phyloP scores from a whole-genome alignment of 2,113 vertebrate genomes.

The Gambusia affinis region DNA sequence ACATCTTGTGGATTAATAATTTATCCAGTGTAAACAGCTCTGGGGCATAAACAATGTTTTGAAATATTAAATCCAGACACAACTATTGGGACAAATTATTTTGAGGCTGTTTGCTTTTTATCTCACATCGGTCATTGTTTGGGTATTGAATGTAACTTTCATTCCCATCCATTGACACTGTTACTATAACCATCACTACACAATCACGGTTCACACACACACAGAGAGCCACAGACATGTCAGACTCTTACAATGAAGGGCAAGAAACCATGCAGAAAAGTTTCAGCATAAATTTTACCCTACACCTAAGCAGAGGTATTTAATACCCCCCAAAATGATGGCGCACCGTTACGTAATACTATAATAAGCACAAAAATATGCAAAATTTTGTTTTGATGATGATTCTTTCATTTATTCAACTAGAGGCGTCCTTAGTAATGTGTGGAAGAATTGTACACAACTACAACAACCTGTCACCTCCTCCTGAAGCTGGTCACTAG shows the following conservation, averaged over 20 bases:
- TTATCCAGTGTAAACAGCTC: background rate
- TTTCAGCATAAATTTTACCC: conserved; percentile 6
- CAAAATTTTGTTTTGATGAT: no score
- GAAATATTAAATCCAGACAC: background rate
- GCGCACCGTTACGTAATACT: background rate
- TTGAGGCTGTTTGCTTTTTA: background rate
- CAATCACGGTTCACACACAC: conserved; percentile 50
- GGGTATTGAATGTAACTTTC: conserved; percentile 56
- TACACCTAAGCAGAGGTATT: background rate
- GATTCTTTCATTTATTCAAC: background rate
- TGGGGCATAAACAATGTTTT: background rate
- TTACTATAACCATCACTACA: conserved; percentile 52
- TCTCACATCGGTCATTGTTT: conserved; percentile 25
- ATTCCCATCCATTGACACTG: conserved; percentile 36
- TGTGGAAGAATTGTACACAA: no score
- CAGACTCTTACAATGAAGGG: conserved; percentile 13
- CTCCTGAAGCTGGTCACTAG: no score
- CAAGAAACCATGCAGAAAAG: background rate
- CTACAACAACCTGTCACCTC: no score
- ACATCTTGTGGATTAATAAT: background rate
- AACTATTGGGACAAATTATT: background rate
- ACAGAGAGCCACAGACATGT: conserved; percentile 24
- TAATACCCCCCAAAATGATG: background rate
- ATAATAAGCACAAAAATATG: no score
- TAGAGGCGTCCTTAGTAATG: no score